Percentiles rank a stretch among this genome's conserved stretches.
Evolutionary conservation across 2,113 vertebrate genomes (phyloP).

Genomic region (Brachionichthys hirsutus): DNA sequence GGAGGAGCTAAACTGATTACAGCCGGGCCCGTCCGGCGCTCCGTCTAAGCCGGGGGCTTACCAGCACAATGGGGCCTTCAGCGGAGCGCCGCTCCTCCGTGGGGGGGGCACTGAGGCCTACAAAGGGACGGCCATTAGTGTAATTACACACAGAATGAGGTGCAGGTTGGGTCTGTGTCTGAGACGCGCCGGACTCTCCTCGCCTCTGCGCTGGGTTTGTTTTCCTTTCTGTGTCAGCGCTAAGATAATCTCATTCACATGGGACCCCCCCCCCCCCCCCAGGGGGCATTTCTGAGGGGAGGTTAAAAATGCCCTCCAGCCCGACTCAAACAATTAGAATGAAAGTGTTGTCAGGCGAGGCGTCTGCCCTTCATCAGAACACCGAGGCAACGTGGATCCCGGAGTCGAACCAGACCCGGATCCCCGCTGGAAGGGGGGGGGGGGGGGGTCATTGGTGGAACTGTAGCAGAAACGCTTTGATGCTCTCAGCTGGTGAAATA

Average conservation of each 20-base stretch:
- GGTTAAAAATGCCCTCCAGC: conserved; percentile 27
- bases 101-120: conserved; percentile 53
- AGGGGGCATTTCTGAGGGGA: conserved; percentile 24
- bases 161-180: conserved; percentile 68
- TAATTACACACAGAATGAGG: conserved; percentile 77
- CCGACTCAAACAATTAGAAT: too few species aligned
- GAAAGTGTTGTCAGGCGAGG: not conserved
- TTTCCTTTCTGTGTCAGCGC: conserved; percentile 38
- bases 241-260: conserved; percentile 52
- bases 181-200: conserved; percentile 41
- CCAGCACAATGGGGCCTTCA: conserved; percentile 73
- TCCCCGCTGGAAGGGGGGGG: too few species aligned
- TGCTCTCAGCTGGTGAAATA: too few species aligned
- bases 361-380: not conserved
- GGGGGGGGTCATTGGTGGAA: too few species aligned
- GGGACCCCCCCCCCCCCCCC: conserved; percentile 31
- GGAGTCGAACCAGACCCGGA: too few species aligned
- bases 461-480: too few species aligned
- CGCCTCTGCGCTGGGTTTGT: conserved; percentile 54
- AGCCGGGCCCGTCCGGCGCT: conserved; percentile 53
- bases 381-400: too few species aligned
- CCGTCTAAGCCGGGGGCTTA: conserved; percentile 68
- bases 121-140: conserved; percentile 76
- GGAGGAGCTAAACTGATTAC: conserved; percentile 77
- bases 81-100: conserved; percentile 60